Conservation (phyloP, 2,888 invertebrate species). For the Polyploca ridens region DNA sequence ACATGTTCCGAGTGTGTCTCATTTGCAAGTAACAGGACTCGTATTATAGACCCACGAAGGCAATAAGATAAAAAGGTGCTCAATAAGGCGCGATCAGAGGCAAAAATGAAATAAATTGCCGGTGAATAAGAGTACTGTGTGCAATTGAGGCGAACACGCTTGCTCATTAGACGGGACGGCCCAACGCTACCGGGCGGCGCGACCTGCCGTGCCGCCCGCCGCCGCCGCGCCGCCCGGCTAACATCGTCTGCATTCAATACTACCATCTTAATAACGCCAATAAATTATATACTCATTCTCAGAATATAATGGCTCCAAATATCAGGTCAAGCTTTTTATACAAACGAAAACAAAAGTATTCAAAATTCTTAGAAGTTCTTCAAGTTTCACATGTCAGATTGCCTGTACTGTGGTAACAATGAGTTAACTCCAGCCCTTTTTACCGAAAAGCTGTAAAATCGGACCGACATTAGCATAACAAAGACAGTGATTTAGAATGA, state of each 20-base stretch:
- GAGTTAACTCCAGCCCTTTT: slow-evolving; percentile 60
- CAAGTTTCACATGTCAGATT: slow-evolving; percentile 62
- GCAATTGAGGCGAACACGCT: slow-evolving; percentile 83
- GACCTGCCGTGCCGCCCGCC: neutral
- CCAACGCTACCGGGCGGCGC: slow-evolving; percentile 42
- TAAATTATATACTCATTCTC: slow-evolving; percentile 39
- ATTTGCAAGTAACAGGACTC: slow-evolving; percentile 83
- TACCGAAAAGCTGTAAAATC: slow-evolving; percentile 77
- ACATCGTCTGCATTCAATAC: slow-evolving; percentile 31
- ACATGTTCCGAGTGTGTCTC: slow-evolving; percentile 78
- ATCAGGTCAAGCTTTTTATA: slow-evolving; percentile 19
- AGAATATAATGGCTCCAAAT: slow-evolving; percentile 30
- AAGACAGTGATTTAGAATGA: slow-evolving; percentile 73
- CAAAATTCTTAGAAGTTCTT: slow-evolving; percentile 58
- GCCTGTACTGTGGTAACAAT: slow-evolving; percentile 59
- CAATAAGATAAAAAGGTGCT: slow-evolving; percentile 82
- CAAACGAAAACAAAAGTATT: slow-evolving; percentile 20
- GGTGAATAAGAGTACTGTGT: slow-evolving; percentile 81
- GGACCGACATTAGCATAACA: slow-evolving; percentile 77
- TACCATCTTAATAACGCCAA: slow-evolving; percentile 39
- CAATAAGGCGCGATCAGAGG: slow-evolving; percentile 84
- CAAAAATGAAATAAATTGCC: slow-evolving; percentile 85
- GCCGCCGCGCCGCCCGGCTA: slow-evolving; percentile 28
- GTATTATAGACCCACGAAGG: slow-evolving; percentile 82
- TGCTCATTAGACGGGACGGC: slow-evolving; percentile 77